A percentile compares a stretch with the other conserved stretches of the same genome.
Evolutionary conservation across 2,113 vertebrate genomes (phyloP).

Genomic region (Chrysochloris asiatica): DNA sequence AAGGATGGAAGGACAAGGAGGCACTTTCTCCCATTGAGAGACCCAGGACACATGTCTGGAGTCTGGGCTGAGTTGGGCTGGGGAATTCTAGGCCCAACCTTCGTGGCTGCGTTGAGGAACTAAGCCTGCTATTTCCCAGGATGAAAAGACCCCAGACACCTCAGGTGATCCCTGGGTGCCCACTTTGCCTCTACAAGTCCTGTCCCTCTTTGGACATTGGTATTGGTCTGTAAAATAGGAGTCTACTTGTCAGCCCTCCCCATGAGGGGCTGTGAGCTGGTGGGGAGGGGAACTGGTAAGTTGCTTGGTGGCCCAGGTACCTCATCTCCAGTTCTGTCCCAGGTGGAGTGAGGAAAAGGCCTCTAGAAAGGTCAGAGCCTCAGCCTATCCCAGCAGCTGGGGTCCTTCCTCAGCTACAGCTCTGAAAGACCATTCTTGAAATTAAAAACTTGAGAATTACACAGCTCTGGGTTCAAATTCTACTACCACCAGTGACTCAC

Average conservation of each 20-base stretch:
- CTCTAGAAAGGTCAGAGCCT: not conserved
- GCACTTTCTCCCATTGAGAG: not conserved
- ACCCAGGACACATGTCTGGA: not conserved
- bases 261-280: no score
- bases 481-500: not conserved
- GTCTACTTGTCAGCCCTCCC: not conserved
- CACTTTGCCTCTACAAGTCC: not conserved
- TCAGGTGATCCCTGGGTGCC: not conserved
- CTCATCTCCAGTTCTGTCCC: not conserved
- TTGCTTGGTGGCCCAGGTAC: not conserved
- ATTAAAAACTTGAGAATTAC: not conserved
- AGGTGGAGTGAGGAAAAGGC: not conserved
- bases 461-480: not conserved
- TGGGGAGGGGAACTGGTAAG: no score
- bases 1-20: not conserved
- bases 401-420: not conserved
- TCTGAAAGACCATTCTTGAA: not conserved
- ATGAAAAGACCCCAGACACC: not conserved
- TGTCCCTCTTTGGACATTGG: not conserved
- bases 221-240: not conserved
- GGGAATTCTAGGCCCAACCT: not conserved
- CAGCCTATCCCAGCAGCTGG: not conserved
- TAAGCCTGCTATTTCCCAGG: not conserved
- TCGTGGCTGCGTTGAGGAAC: not conserved
- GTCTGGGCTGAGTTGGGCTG: not conserved